phyloP scores from a whole-genome alignment of 1,140 invertebrate species.

The Theocolax elegans region DNA sequence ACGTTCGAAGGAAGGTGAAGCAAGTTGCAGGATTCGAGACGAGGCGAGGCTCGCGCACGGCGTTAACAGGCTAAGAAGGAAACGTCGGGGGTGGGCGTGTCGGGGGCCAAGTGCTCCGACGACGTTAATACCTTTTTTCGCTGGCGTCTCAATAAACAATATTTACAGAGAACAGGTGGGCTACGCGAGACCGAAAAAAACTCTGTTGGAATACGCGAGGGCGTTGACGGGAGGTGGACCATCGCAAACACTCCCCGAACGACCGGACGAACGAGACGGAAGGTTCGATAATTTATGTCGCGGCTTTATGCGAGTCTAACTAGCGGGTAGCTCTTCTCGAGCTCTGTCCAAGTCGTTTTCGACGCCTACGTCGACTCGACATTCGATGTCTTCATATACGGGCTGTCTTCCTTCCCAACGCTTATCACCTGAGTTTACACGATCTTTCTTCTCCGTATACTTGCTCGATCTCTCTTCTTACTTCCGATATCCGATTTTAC shows the following conservation, averaged over 20 bases:
- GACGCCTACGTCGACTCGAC: constrained; percentile 47
- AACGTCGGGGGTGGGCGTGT: constrained; percentile 4
- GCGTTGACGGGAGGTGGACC: constrained; percentile 66
- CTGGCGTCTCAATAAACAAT: constrained; percentile 63
- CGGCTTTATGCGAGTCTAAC: constrained; percentile 62
- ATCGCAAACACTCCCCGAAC: constrained; percentile 60
- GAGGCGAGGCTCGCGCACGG: not conserved
- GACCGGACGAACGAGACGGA: constrained; percentile 17
- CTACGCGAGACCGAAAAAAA: constrained; percentile 26
- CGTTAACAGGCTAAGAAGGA: no score
- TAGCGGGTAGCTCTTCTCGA: constrained; percentile 54
- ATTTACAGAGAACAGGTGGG: constrained; percentile 55
- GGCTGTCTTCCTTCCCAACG: no score
- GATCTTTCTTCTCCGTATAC: no score
- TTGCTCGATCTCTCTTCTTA: no score
- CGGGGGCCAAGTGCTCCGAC: constrained; percentile 7
- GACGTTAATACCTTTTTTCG: constrained; percentile 53
- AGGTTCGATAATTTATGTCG: constrained; percentile 58
- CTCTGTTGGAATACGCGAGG: no score
- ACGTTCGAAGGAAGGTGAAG: no score
- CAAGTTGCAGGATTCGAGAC: no score
- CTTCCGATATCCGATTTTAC: no score
- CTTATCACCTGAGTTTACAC: no score
- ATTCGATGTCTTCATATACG: constrained; percentile 50
- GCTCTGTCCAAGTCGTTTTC: constrained; percentile 41